Percentiles rank a stretch among this genome's conserved stretches.
phyloP scores from a whole-genome alignment of 2,888 invertebrate genomes.

The Eupeodes luniger region DNA sequence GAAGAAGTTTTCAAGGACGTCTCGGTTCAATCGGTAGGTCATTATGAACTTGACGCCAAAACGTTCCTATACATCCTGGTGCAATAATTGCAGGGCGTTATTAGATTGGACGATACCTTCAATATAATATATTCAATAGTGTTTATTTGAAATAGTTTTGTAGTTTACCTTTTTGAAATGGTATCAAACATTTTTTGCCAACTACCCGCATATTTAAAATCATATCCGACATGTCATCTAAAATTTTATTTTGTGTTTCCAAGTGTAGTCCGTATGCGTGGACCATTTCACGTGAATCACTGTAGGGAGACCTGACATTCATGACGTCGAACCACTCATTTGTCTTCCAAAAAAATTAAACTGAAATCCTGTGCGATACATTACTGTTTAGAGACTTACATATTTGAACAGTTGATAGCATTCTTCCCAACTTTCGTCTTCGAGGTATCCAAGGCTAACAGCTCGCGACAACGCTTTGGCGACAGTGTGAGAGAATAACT shows the following conservation, averaged over 20 bases:
- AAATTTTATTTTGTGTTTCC: too few species aligned
- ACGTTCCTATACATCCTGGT: neutral
- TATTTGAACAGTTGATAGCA: neutral
- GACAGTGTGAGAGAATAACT: neutral
- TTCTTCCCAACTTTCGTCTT: slow-evolving; percentile 3
- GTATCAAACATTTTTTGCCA: neutral
- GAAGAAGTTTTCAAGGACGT: neutral
- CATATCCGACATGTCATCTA: too few species aligned
- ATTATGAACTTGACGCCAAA: neutral
- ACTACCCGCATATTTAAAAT: neutral
- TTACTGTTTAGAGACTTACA: neutral
- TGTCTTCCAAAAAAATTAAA: too few species aligned
- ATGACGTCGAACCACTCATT: too few species aligned
- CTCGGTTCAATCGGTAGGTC: neutral
- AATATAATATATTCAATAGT: neutral
- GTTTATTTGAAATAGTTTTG: neutral
- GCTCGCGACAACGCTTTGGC: neutral
- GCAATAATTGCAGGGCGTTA: neutral
- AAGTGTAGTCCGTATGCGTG: too few species aligned
- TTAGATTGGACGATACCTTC: neutral
- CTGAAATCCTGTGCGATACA: too few species aligned
- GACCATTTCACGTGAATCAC: too few species aligned
- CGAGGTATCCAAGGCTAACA: neutral
- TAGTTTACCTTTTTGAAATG: neutral
- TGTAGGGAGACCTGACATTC: too few species aligned